Evolutionary conservation across 2,797 vertebrate species (phyloP).

Genomic region (Arvicola amphibius): DNA sequence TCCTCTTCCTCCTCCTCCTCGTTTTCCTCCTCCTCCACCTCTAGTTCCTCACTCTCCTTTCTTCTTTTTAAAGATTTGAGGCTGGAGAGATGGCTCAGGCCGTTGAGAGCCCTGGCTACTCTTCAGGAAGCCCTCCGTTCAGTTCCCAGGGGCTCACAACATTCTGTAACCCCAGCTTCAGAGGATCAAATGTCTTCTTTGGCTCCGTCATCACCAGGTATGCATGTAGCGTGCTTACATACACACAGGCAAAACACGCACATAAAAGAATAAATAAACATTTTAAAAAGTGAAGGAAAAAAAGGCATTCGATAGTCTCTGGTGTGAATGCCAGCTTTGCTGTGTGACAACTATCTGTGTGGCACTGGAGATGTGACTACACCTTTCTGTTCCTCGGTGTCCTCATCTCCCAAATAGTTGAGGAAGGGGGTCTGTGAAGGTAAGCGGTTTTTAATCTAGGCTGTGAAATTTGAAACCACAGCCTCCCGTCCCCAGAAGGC

Average conservation of each 20-base stretch:
- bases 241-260: neutral
- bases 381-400: slow-evolving; percentile 15
- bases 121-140: neutral
- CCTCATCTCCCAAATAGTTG: neutral
- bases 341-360: neutral
- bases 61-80: neutral
- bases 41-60: neutral
- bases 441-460: neutral
- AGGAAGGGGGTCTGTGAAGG: neutral
- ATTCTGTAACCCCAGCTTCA: neutral
- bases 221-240: neutral
- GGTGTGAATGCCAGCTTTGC: neutral
- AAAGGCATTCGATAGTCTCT: neutral
- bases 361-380: neutral
- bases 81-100: neutral
- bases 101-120: neutral
- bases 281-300: neutral
- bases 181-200: neutral
- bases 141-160: neutral
- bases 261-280: neutral
- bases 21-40: neutral
- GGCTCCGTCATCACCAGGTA: neutral
- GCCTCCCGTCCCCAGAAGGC: neutral
- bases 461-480: neutral
- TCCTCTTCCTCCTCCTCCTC: too few species aligned